Base-by-base conservation (phyloP, 2,888 invertebrate species). In the Rotaria sp. region DNA sequence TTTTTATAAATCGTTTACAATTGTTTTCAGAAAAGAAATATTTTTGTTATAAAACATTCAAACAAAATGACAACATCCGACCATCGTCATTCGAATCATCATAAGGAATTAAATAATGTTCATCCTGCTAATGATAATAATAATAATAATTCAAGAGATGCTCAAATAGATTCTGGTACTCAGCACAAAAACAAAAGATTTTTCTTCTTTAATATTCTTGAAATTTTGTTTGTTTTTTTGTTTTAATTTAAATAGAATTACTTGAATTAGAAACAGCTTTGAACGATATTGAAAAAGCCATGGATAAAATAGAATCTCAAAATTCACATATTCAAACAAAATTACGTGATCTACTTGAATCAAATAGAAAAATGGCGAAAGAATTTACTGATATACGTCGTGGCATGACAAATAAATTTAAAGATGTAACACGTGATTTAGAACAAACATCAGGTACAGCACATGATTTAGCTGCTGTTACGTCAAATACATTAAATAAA, bases 331-430 rank as follows among this genome's bases (percentile, higher is more conserved):
- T 86, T 85, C 85, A 84, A 41, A 75, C 84, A 26, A 86, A 86
- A 86, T n/a, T 86, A 41, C 85, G 85, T n/a, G 86, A 86, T 45
- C 24, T 86, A n/a, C 67, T 86, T 21, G 86, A 86, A 57, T 86
- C 86, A 26, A 86, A 86, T 67, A 85, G 85, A 30, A 75, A 86
- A 55, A 86, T 86, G 30, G n/a, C 85, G 30, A 86, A 85, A 84
- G 86, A 86, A 84, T 67, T 86, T 26, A 85, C 86, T 18, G 52
- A 80, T n/a, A 80, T 80, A 26, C 80, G 80, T 80, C 80, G 45
- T 45, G 45, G 45, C 0, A 80, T 80, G 80, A 45, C 41, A 11
- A 80, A 80, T 80, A 80, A 80, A 80, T 80, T 80, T 26, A 80
- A 80, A 80, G 80, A 80, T 45, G 80, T 80, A 21, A 45, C 80